phyloP scores from a whole-genome alignment of 1,140 invertebrate species.

The Drosophila triauraria region DNA sequence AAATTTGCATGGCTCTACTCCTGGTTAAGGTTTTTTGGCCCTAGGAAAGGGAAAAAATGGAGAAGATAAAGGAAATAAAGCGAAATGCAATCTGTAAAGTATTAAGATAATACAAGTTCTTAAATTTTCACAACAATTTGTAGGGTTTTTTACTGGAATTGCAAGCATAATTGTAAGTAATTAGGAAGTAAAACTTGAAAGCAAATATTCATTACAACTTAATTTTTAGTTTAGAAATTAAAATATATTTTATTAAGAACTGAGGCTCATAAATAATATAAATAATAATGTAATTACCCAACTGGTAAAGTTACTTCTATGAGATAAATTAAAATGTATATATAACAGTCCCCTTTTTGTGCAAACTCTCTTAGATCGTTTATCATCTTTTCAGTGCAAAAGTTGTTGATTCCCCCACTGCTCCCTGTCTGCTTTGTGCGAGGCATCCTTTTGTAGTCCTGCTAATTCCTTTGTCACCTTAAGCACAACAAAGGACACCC shows the following conservation, averaged over 20 bases:
- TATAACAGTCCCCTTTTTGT: not conserved
- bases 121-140: not conserved
- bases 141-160: not conserved
- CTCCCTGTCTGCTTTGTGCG: not conserved
- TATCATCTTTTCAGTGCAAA: constrained; percentile 25
- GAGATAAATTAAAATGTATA: not conserved
- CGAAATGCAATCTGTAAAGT: constrained; percentile 1
- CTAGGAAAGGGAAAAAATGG: not conserved
- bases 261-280: not conserved
- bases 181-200: too few relatives aligned
- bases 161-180: not conserved
- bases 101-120: not conserved
- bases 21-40: constrained; percentile 14
- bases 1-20: constrained; percentile 25
- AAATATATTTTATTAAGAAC: not conserved
- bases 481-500: constrained; percentile 41
- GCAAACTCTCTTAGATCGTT: constrained; percentile 5
- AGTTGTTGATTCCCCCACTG: constrained; percentile 2
- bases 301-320: constrained; percentile 2
- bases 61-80: constrained; percentile 4
- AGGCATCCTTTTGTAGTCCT: constrained; percentile 41
- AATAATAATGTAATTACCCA: not conserved
- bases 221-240: not conserved
- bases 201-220: not conserved
- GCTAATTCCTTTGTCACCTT: constrained; percentile 79